phyloP scores from a whole-genome alignment of 2,888 invertebrate species.

The Ceriagrion tenellum region DNA sequence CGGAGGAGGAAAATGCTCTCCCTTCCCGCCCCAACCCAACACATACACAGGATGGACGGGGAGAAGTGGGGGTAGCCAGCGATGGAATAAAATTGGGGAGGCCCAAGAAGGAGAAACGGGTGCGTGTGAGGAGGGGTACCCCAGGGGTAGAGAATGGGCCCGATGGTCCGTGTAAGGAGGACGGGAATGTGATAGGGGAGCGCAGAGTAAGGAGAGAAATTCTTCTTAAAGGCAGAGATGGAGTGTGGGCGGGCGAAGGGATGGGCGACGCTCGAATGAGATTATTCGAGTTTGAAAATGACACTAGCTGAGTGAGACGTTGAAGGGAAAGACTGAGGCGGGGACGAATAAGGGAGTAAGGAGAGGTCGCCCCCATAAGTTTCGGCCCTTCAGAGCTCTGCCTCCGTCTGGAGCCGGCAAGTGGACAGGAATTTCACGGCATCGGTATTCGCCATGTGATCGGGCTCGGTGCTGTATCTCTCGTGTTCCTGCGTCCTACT shows the following conservation, averaged over 20 bases:
- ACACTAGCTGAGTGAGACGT: constrained; percentile 11
- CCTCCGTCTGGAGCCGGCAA: not conserved
- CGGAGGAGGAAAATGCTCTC: not conserved
- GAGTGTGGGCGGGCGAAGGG: not conserved
- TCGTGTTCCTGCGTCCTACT: too few relatives aligned
- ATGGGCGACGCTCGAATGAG: not conserved
- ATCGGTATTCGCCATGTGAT: not conserved
- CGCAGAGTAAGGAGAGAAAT: not conserved
- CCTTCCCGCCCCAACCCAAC: too few relatives aligned
- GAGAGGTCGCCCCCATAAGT: too few relatives aligned
- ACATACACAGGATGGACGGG: not conserved
- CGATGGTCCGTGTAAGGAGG: constrained; percentile 12
- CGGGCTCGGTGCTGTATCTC: too few relatives aligned
- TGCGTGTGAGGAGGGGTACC: not conserved
- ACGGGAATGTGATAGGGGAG: not conserved
- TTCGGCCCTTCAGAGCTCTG: too few relatives aligned
- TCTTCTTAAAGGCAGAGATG: not conserved
- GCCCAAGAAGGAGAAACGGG: not conserved
- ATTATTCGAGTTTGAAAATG: constrained; percentile 14
- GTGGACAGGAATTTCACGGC: not conserved
- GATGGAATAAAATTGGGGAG: constrained; percentile 13
- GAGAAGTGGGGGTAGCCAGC: not conserved
- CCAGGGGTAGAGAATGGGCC: not conserved
- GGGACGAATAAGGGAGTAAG: not conserved
- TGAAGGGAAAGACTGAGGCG: not conserved